Conservation (phyloP, 2,797 vertebrate genomes). For the Pyrocephalus nanus region DNA sequence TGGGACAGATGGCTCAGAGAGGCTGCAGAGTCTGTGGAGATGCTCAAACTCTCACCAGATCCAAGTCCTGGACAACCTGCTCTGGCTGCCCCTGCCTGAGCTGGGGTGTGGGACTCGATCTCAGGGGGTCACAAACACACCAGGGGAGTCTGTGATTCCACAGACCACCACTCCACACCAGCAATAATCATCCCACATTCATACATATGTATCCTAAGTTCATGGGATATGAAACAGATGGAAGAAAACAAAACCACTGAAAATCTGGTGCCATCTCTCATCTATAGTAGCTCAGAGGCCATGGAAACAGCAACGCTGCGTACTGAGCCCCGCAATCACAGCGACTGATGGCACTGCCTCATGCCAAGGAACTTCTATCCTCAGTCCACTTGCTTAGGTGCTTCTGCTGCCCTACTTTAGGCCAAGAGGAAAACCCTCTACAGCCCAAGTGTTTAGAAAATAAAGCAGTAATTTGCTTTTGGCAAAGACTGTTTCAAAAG, state of each 20-base stretch:
- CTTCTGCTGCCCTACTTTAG: background rate
- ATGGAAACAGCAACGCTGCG: accelerated
- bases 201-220: background rate
- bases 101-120: background rate
- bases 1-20: background rate
- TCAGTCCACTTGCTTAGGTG: background rate
- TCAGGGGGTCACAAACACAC: background rate
- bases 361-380: background rate
- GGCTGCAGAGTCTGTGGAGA: background rate
- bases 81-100: background rate
- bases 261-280: background rate
- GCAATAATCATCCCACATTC: background rate
- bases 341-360: background rate
- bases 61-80: background rate
- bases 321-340: background rate
- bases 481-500: background rate
- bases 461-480: background rate
- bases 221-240: accelerated
- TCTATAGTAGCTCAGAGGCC: background rate
- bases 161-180: background rate
- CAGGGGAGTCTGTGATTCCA: background rate
- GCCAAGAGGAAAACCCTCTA: background rate
- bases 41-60: too few relatives aligned
- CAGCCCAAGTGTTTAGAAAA: background rate
- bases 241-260: background rate